Evolutionary conservation across 2,888 invertebrate species (phyloP), one percentile per base, ranked within the genome.

Genomic region (Cosmia pyralina): DNA sequence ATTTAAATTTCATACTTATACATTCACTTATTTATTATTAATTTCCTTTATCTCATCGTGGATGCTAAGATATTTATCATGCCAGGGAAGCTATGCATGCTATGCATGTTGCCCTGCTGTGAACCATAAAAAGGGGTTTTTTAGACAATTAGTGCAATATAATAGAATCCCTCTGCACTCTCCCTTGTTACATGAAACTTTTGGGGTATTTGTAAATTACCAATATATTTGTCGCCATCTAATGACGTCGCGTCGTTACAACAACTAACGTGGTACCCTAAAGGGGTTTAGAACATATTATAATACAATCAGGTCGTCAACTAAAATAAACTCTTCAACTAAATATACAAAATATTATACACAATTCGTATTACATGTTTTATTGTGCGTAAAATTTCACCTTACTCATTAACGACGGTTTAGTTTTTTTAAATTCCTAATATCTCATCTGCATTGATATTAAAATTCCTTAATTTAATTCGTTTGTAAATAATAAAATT

Each of bases 281-380:
- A 46, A 22, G 34, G 55, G 58, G 55, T 46, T 60, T 57, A 67
- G 19, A 80, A 69, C 62, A 57, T 15, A 48, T 46, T 63, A 59
- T 48, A 73, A 72, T 73, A 83, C 50, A 83, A 68, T 62, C 68
- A 70, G 70, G 58, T 55, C 58, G 52, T 58, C 64, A 62, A 58
- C 50, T 75, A 75, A 81, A 75, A 65, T 74, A 65, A 81, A 66
- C 34, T 64, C 52, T 69, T 69, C 52, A 75, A 80, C 38, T 60
- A 68, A 81, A 75, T 83, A 83, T 83, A 83, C 70, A 81, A 70
- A 74, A 80, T 68, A 80, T 80, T 67, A 67, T 83, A 80, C 55
- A 71, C 59, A 75, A 70, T 59, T 83, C 53, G 63, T 66, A 73
- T 70, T 70, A 80, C 44, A 83, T 65, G 34, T 83, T 71, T 69